Conservation (phyloP, 2,113 vertebrate species). For the Neopipo cinnamomea region DNA sequence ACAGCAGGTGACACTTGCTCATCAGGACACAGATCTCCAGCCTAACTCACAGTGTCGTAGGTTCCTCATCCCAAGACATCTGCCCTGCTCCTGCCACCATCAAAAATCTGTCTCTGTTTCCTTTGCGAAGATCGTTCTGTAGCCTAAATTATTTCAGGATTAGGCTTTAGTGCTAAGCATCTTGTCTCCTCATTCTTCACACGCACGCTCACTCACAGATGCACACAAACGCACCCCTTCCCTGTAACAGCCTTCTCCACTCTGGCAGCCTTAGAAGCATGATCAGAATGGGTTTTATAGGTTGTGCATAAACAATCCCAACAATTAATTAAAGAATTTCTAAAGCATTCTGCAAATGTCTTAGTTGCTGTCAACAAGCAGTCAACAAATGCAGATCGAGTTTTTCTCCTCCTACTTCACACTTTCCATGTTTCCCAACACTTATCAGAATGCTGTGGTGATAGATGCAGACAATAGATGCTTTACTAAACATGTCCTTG, state of each 20-base stretch:
- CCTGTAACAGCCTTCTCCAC: background rate
- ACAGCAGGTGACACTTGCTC: accelerated
- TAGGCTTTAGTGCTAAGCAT: background rate
- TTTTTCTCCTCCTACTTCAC: constrained; percentile 57
- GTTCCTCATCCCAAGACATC: background rate
- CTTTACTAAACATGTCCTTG: constrained; percentile 58
- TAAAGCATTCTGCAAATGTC: constrained; percentile 28
- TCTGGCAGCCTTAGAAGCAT: background rate
- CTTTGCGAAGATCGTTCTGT: background rate
- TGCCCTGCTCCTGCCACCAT: background rate
- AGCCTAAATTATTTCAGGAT: background rate
- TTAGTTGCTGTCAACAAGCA: constrained; percentile 51
- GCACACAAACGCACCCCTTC: background rate
- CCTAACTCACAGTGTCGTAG: background rate
- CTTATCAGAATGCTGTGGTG: constrained; percentile 46
- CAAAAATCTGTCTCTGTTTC: background rate
- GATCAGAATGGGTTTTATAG: constrained; percentile 26
- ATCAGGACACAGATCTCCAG: background rate
- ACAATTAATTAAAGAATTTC: constrained; percentile 45
- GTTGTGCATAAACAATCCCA: background rate
- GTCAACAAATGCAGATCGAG: constrained; percentile 28
- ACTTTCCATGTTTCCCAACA: constrained; percentile 59
- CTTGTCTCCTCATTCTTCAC: background rate
- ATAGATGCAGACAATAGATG: constrained; percentile 44
- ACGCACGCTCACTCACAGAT: background rate